These are phyloP conservation scores for Clistopyga incitator DNA, from an alignment of 2,888 invertebrate genomes.

Conservation along the genomic window DNA sequence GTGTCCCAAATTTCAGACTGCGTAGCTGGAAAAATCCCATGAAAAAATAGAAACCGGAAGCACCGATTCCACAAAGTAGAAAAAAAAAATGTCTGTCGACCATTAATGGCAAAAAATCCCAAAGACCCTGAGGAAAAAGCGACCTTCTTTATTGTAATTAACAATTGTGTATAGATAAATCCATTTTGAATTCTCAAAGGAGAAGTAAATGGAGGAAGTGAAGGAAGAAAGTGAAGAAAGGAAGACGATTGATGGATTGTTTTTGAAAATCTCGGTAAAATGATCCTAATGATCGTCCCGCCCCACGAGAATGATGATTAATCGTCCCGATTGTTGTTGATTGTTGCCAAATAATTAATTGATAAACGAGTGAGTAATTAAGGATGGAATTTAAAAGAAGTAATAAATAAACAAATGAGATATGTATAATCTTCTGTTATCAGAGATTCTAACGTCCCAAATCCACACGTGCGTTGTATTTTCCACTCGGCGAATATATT, in stretches of 20 bases:
- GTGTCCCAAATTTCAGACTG: neutral
- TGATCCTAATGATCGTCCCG: constrained; percentile 34
- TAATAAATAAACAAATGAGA: constrained; percentile 46
- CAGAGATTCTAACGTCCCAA: constrained; percentile 41
- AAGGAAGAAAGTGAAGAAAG: neutral
- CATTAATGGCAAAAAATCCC: constrained; percentile 4
- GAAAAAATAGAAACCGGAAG: neutral
- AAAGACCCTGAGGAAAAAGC: neutral
- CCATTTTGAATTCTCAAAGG: constrained; percentile 37
- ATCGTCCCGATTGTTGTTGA: constrained; percentile 82
- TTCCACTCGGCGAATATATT: constrained; percentile 79
- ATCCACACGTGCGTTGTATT: constrained; percentile 73
- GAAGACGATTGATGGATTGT: constrained; percentile 31
- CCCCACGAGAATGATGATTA: constrained; percentile 60
- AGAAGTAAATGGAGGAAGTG: neutral
- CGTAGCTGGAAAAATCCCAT: neutral
- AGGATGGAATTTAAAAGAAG: constrained; percentile 48
- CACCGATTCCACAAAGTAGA: constrained; percentile 5
- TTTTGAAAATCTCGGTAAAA: constrained; percentile 23
- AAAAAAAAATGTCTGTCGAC: neutral
- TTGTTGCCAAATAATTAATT: constrained; percentile 83
- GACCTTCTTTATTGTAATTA: constrained; percentile 13
- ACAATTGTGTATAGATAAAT: constrained; percentile 50
- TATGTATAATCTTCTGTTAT: constrained; percentile 42
- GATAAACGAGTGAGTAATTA: constrained; percentile 54